Evolutionary conservation across 1,140 invertebrate species (phyloP).

Genomic region (Drosophila ambigua): DNA sequence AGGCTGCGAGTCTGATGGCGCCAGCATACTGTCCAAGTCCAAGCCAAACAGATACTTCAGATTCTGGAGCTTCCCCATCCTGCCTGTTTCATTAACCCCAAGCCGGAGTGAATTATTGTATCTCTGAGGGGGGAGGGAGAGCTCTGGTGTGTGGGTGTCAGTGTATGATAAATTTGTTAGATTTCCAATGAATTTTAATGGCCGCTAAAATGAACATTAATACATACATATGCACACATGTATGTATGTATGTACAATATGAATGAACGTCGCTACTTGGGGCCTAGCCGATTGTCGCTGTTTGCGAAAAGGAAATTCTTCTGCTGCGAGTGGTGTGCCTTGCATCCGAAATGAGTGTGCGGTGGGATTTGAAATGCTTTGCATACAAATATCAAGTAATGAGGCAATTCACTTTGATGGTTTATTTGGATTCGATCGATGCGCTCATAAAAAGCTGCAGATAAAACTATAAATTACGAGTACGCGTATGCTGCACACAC

Average conservation of each 20-base stretch:
- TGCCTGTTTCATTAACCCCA: conserved; percentile 29
- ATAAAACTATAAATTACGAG: conserved; percentile 12
- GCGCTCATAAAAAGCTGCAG: conserved; percentile 25
- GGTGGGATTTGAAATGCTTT: conserved; percentile 65
- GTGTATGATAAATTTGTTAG: conserved; percentile 74
- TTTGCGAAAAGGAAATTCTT: conserved; percentile 51
- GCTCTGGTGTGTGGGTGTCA: conserved; percentile 20
- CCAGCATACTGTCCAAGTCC: conserved; percentile 54
- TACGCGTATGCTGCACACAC: conserved; percentile 11
- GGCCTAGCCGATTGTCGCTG: conserved; percentile 49
- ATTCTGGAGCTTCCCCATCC: neutral
- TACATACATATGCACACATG: conserved; percentile 10
- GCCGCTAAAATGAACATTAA: conserved; percentile 22
- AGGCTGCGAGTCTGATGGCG: conserved; percentile 53
- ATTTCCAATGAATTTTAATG: conserved; percentile 79
- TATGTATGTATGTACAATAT: conserved; percentile 15
- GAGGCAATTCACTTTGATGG: conserved; percentile 29
- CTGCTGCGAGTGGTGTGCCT: conserved; percentile 6
- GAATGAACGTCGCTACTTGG: conserved; percentile 35
- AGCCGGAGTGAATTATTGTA: conserved; percentile 48
- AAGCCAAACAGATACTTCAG: conserved; percentile 14
- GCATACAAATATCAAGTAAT: conserved; percentile 55
- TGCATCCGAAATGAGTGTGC: conserved; percentile 49
- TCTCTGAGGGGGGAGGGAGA: no score
- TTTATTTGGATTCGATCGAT: conserved; percentile 32